phyloP scores from a whole-genome alignment of 2,797 vertebrate genomes.

The Centropyge bicolor region DNA sequence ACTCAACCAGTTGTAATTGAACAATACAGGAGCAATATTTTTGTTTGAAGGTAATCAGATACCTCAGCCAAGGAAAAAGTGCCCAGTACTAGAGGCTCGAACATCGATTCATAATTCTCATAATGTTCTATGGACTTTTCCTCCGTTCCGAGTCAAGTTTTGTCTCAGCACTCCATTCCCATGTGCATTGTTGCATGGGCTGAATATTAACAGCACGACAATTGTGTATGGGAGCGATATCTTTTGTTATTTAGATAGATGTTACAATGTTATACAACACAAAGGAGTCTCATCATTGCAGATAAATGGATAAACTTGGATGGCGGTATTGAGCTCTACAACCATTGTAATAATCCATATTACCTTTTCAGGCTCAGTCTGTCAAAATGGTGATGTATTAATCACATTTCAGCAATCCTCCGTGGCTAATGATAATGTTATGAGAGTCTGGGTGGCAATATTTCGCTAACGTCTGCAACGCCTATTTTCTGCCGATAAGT shows the following conservation, averaged over 20 bases:
- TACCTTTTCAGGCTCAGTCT: slow-evolving; percentile 86
- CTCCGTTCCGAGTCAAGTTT: slow-evolving; percentile 72
- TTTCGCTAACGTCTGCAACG: slow-evolving; percentile 80
- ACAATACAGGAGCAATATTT: slow-evolving; percentile 78
- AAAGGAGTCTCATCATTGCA: slow-evolving; percentile 86
- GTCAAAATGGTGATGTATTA: slow-evolving; percentile 86
- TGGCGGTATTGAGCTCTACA: slow-evolving; percentile 84
- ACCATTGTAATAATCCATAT: slow-evolving; percentile 87
- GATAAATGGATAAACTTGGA: slow-evolving; percentile 89
- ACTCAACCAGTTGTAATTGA: slow-evolving; percentile 81
- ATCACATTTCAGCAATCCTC: slow-evolving; percentile 87
- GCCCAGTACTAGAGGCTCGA: slow-evolving; percentile 56
- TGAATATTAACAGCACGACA: slow-evolving; percentile 85
- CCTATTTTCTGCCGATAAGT: slow-evolving; percentile 84
- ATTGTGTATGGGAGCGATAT: slow-evolving; percentile 78
- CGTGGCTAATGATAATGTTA: slow-evolving; percentile 84
- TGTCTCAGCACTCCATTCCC: slow-evolving; percentile 75
- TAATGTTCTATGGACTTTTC: slow-evolving; percentile 78
- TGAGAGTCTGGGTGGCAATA: slow-evolving; percentile 79
- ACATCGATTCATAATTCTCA: slow-evolving; percentile 77
- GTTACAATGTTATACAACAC: slow-evolving; percentile 83
- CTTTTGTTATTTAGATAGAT: slow-evolving; percentile 89
- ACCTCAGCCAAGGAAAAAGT: slow-evolving; percentile 72
- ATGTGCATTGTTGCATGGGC: slow-evolving; percentile 71
- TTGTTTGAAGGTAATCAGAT: slow-evolving; percentile 84